Conservation (phyloP, 2,113 vertebrate genomes). For the Etia nguti region DNA sequence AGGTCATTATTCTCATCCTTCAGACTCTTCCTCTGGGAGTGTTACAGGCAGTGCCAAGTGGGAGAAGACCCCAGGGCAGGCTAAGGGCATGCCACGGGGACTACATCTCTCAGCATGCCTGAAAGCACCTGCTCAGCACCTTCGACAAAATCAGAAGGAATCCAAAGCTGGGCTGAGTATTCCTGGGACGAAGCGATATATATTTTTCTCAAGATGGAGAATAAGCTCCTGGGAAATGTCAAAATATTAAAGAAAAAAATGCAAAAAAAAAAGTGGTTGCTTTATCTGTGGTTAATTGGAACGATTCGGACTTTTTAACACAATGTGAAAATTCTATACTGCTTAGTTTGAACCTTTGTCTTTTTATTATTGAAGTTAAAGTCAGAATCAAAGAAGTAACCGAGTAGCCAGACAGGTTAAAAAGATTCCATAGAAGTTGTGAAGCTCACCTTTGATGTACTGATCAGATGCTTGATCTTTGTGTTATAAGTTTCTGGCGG, state of each 20-base stretch:
- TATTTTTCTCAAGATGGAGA: not conserved
- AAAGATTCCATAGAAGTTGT: not conserved
- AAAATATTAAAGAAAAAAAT: not conserved
- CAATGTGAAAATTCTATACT: not conserved
- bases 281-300: not conserved
- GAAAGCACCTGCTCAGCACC: not conserved
- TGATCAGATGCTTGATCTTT: not conserved
- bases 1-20: not conserved
- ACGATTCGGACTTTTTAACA: not conserved
- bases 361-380: not conserved
- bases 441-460: not conserved
- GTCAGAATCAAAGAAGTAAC: not conserved
- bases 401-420: not conserved
- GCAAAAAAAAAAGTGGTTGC: not conserved
- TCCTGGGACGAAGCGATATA: not conserved
- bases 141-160: not conserved
- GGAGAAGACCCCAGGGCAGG: not conserved
- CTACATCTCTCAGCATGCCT: not conserved
- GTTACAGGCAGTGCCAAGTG: not conserved
- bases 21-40: not conserved
- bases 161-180: not conserved
- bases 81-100: not conserved
- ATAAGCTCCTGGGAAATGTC: not conserved
- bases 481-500: not conserved
- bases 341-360: not conserved